These are phyloP conservation scores for Trididemnum nubilum DNA, from an alignment of 23 tunicate species.

Conservation along the genomic window DNA sequence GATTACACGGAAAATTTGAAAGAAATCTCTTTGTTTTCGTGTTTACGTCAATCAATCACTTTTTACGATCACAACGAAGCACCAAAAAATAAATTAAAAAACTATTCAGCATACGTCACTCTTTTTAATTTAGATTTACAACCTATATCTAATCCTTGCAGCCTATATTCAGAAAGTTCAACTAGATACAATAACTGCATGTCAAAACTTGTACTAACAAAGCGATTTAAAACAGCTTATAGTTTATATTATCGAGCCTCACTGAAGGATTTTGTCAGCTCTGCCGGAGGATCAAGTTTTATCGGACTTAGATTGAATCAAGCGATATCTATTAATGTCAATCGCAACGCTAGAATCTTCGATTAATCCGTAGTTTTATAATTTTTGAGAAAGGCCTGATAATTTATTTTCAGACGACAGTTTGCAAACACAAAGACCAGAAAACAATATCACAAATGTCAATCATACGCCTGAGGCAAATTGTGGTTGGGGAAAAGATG, in stretches of 20 bases:
- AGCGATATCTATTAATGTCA: not conserved
- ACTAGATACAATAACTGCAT: too few species aligned
- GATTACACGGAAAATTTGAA: constrained; percentile 33
- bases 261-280: too few species aligned
- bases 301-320: not conserved
- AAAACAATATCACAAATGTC: constrained; percentile 4
- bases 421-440: constrained; percentile 12
- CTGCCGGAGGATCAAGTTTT: too few species aligned
- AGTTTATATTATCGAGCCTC: too few species aligned
- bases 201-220: too few species aligned
- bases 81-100: not conserved
- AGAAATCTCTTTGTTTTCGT: constrained; percentile 15
- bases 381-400: constrained; percentile 11
- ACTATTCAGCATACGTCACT: not conserved
- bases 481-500: too few species aligned
- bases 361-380: not conserved
- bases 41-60: constrained; percentile 25
- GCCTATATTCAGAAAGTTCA: too few species aligned
- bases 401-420: constrained; percentile 8
- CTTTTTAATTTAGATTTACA: not conserved
- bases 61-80: not conserved
- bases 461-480: constrained; percentile 21
- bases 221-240: too few species aligned
- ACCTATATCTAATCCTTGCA: not conserved
- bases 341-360: not conserved